These are phyloP conservation scores for Ursus arctos DNA, from an alignment of 2,113 vertebrate species.

Conservation along the genomic window DNA sequence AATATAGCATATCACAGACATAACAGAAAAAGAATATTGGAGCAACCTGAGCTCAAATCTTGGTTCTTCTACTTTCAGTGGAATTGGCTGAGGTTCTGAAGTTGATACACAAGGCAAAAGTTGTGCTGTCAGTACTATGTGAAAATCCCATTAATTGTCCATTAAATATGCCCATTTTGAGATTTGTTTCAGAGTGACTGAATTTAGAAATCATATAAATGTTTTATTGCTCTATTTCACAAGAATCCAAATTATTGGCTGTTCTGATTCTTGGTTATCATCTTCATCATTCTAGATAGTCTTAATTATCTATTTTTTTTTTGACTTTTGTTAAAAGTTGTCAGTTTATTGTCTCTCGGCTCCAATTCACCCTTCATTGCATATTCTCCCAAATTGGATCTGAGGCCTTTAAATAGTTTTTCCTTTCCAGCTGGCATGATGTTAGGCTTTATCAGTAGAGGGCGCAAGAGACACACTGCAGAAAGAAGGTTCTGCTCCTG, in stretches of 20 bases:
- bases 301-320: conserved; percentile 26
- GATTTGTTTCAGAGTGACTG: conserved; percentile 32
- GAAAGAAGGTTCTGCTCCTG: background rate
- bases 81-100: background rate
- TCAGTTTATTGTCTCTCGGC: background rate
- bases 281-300: background rate
- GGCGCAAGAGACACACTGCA: background rate
- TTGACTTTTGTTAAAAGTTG: background rate
- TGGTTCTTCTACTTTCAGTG: background rate
- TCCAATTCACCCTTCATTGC: conserved; percentile 3
- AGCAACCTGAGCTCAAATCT: background rate
- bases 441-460: background rate
- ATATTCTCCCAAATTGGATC: background rate
- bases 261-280: conserved; percentile 28
- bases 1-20: background rate
- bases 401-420: background rate
- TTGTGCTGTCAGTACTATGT: background rate
- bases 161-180: background rate
- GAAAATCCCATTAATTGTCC: background rate
- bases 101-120: background rate
- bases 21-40: background rate
- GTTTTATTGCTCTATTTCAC: conserved; percentile 35
- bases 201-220: conserved; percentile 35
- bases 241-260: conserved; percentile 23
- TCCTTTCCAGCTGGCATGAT: background rate